Evolutionary conservation across 2,797 vertebrate species (phyloP), one percentile per base, ranked within the genome.

Genomic region (Danio choprae): DNA sequence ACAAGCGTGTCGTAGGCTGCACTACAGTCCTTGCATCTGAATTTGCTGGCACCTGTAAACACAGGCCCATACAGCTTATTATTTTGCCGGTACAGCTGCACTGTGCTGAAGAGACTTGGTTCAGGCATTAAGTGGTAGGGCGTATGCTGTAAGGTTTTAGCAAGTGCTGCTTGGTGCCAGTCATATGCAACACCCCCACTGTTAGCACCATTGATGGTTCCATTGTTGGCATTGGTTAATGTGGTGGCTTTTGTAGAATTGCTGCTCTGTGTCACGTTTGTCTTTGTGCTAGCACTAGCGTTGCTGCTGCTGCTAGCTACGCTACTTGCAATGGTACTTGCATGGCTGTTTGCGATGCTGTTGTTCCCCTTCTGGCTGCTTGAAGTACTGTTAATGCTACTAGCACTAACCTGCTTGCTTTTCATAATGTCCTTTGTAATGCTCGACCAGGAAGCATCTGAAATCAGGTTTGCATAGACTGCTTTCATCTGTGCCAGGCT

Each of bases 21-120:
- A 8, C 97, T 99, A 88, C 98, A 99, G 92, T 99, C 98, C 92
- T 97, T 98, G 92, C 98, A 99, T 68, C 98, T 94, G 89, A 99
- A 99, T 92, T 99, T 98, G 88, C 97, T 99, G 87, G 98, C 97
- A 2, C 97, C 98, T 0, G 97, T 99, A 88, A 99, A 99, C 71
- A 99, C 97, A 0, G 98, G 97, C 72, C 98, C 98, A 1, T 98
- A 99, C 1, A 99, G 94, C 90, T 98, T 99, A 90, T 96, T 98
- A 89, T 97, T 98, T 89, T 99, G 98, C 85, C 97, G 89, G 90
- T 99, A 99, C 60, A 99, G 97, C 90, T 99, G 97, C 74, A 99
- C 97, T 2, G 96, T 98, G 91, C 97, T 99, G 90, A 99, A 99
- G 72, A 99, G 96, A 91, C 97, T 99, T 10, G 97, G 96, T 89